Evolutionary conservation across 1,140 invertebrate genomes (phyloP), one percentile per base, ranked within the genome.

Genomic region (Holotrichia oblita): DNA sequence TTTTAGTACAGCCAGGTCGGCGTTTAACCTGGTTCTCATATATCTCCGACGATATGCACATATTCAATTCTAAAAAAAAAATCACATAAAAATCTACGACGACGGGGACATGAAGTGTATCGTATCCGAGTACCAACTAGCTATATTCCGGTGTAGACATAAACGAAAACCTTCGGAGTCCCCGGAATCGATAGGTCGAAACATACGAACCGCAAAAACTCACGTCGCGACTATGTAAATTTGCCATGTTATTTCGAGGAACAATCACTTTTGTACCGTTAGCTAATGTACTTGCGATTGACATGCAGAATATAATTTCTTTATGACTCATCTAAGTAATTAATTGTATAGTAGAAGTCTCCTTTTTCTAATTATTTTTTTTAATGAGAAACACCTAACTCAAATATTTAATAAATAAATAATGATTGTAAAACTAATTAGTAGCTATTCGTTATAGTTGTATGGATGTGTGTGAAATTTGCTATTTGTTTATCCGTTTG

Each of bases 71-170:
- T 27, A 17, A 64, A 20, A 64, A 17, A 48, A 64, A 17, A 14
- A 20, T n/a, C n/a, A 3, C 17, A 64, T n/a, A 27, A 0, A 64
- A 69, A 69, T 10, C 9, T 69, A 69, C 61, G 12, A 22, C 61
- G 22, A 24, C 61, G 22, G 12, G 27, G 61, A 69, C 61, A 69
- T 69, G 61, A 22, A 27, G 22, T 69, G 17, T 69, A 14, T 27
- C 61, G 61, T 69, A 69, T 69, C 61, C 61, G 22, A 69, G 61
- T 69, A 69, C 61, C 20, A 34, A 69, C 61, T 69, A 69, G 61
- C 22, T 27, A 69, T 14, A 34, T 69, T 24, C 24, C 6, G 8
- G n/a, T 22, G 17, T 22, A 3, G 1, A 8, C 3, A 61, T 61
- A 61, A 14, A 61, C 61, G 61, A 22, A 69, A 69, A 24, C 27